Percentiles rank a stretch among this genome's conserved stretches.
Evolutionary conservation across 2,113 vertebrate species (phyloP).

Genomic region (Pelobates fuscus): DNA sequence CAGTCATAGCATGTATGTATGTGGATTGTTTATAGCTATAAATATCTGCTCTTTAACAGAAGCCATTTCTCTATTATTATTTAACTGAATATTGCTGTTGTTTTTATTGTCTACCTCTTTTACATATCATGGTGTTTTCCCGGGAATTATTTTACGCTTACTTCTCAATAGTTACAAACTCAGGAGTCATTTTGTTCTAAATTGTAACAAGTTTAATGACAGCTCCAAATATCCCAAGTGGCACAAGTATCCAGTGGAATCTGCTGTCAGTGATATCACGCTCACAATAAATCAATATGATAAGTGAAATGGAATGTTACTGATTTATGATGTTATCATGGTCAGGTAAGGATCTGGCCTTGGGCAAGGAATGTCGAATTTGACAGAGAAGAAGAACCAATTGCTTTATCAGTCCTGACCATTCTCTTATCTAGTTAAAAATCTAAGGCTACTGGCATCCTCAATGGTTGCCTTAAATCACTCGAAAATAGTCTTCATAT

Average conservation of each 20-base stretch:
- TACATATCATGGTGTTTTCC: too few relatives aligned
- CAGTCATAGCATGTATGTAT: too few relatives aligned
- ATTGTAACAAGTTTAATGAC: background rate
- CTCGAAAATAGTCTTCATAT: too few relatives aligned
- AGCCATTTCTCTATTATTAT: too few relatives aligned
- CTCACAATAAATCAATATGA: conserved; percentile 13
- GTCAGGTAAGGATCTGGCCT: background rate
- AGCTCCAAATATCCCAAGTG: background rate
- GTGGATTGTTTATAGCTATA: too few relatives aligned
- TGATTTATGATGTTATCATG: background rate
- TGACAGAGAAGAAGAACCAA: background rate
- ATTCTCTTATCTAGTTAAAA: too few relatives aligned
- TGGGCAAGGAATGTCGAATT: background rate
- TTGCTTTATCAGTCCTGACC: too few relatives aligned
- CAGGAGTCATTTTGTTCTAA: background rate
- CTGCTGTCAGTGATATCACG: background rate
- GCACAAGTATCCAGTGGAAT: background rate
- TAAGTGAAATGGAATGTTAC: background rate
- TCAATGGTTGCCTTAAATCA: too few relatives aligned
- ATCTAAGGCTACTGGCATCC: too few relatives aligned
- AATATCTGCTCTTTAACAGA: too few relatives aligned
- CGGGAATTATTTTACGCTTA: background rate
- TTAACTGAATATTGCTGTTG: too few relatives aligned
- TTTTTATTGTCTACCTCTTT: too few relatives aligned
- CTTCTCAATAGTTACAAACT: background rate